Base-by-base conservation (phyloP, 2,113 vertebrate species). In the Pedionomus torquatus region DNA sequence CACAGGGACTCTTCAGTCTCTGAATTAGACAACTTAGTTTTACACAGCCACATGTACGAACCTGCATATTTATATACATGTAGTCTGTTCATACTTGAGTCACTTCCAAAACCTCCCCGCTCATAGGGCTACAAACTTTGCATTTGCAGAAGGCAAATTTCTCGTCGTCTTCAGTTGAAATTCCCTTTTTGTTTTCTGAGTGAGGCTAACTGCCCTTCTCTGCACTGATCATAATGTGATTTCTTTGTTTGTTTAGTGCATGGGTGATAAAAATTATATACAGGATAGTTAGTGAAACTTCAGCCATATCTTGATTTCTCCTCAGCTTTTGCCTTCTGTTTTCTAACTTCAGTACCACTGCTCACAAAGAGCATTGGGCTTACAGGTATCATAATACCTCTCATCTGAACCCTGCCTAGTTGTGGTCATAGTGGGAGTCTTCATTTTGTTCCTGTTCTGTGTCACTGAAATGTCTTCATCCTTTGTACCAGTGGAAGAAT, bases 11-110 rank as follows among this genome's bases (percentile, higher is more conserved):
- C 9, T 28, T 13, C 52, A 46, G 15, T 21, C 10, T 51, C 18
- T 41, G 1, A 54, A 11, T 76, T 68, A 76, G 54, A 41, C n/a
- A 28, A 37, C 37, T 76, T n/a, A 48, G 41, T 76, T 90, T 69
- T 89, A 54, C n/a, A 48, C 11, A 64, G 69, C 26, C 33, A 48
- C 41, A n/a, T 0, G 0, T 57, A 60, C 49, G 68, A 23, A 58
- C 49, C 57, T 37, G 25, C 24, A 8, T 37, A 33, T 84, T 48
- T 78, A 41, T 33, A 31, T 63, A 37, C 9, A 8, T 5, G 13
- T 14, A 35, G 18, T 41, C 58, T 37, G 13, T 76, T 71, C 0
- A 0, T 30, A 30, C 18, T 78, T 1, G 0, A 39, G 37, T 35
- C 12, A 2, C 18, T 77, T 78, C 48, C 48, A 55, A 86, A 78